These are phyloP conservation scores for Epinephelus malabaricus DNA, from an alignment of 2,797 vertebrate species.

Conservation along the genomic window DNA sequence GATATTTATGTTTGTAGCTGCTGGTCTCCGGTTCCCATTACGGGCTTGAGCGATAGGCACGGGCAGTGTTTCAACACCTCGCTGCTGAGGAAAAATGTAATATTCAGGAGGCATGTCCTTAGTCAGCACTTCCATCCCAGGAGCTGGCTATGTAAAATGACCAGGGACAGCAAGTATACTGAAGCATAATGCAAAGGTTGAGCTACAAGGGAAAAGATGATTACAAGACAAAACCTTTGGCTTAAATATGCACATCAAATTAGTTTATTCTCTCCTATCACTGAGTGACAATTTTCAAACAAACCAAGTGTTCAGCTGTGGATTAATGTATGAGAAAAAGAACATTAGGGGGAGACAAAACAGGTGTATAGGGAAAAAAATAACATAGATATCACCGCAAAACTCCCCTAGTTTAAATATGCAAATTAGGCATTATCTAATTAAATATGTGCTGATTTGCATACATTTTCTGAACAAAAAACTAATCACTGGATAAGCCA, in stretches of 20 bases:
- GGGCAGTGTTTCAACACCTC: conserved; percentile 80
- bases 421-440: too few species aligned
- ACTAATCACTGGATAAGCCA: too few species aligned
- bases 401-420: too few species aligned
- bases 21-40: conserved; percentile 77
- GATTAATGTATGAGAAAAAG: background rate
- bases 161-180: conserved; percentile 53
- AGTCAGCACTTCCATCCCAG: conserved; percentile 80
- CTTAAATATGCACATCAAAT: conserved; percentile 19
- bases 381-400: too few species aligned
- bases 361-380: too few species aligned
- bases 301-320: background rate
- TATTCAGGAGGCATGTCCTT: conserved; percentile 80
- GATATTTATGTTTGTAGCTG: conserved; percentile 80
- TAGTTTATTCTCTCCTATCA: background rate
- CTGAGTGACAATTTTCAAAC: background rate
- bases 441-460: too few species aligned
- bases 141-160: conserved; percentile 75
- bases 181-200: conserved; percentile 37
- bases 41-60: conserved; percentile 81
- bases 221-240: conserved; percentile 34
- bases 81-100: conserved; percentile 76
- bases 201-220: conserved; percentile 34
- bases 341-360: too few species aligned
- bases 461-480: too few species aligned